Base-by-base conservation (phyloP, 2,113 vertebrate species). In the Cyprinodon brontotheroides region DNA sequence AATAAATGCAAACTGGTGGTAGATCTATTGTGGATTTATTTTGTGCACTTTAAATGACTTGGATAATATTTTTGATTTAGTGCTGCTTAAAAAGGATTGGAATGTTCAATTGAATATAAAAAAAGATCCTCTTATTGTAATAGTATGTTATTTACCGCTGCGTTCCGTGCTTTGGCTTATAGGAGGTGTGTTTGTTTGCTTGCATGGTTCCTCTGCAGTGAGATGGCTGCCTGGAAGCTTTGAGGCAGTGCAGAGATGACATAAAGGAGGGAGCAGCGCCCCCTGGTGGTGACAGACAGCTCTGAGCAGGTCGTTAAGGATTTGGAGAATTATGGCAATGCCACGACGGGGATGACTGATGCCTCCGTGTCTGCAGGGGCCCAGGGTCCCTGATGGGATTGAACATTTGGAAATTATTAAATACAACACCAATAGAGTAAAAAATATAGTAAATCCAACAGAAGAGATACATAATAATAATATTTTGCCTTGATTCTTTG, bases 321-420 rank as follows among this genome's bases (percentile, higher is more conserved):
- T 99, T 92, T 98, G 97, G 63, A 99, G 94, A 81, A 99, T 97
- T 86, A 97, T 96, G 88, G 92, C 89, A 1, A 98, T 95, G 86
- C 98, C 97, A 0, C 94, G 93, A 7, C 95, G 94, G 0, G 95
- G 96, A 80, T 95, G 94, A 41, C 95, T 95, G 9, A 93, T 93
- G 85, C 94, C 89, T 81, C 94, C 96, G 79, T 97, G 96, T 91
- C 95, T 96, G 85, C 94, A 95, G 17, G 96, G 96, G 75, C 95
- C 95, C 89, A 99, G 91, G 29, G 96, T 96, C 89, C 97, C 97
- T 99, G 86, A 0, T 0, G 38, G 9, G 2, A 71, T 0, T 17
- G 12, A 3, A 68, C 4, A n/a, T 57, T 41, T 41, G 41, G 41
- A 41, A 41, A 41, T 3, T 57, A 57, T 57, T n/a, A 57, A 2